Evolutionary conservation across 2,797 vertebrate genomes (phyloP).

Genomic region (Enteromius anoplus): DNA sequence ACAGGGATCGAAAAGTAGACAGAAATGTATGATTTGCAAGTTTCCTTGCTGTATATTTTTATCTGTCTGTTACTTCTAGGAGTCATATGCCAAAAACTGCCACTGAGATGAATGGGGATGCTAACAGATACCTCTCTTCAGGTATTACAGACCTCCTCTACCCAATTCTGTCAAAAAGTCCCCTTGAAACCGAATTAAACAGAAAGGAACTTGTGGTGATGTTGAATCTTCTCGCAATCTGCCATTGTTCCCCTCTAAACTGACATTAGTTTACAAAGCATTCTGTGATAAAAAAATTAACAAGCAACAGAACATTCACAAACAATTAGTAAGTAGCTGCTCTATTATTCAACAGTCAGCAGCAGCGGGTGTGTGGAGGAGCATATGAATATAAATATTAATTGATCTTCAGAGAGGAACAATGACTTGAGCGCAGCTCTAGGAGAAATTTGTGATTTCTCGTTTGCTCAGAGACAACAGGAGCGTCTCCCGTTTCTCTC

Average conservation of each 20-base stretch:
- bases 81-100: neutral
- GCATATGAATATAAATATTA: constrained; percentile 34
- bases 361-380: neutral
- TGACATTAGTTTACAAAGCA: constrained; percentile 5
- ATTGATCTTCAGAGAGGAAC: constrained; percentile 34
- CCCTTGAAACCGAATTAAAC: neutral
- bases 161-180: constrained; percentile 27
- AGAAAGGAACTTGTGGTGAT: neutral
- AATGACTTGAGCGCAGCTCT: neutral
- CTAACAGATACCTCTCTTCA: constrained; percentile 7
- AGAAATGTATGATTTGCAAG: neutral
- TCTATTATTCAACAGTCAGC: constrained; percentile 4
- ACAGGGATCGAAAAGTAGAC: neutral
- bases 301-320: constrained; percentile 6
- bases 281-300: constrained; percentile 37
- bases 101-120: constrained; percentile 23
- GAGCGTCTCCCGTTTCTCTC: constrained; percentile 2
- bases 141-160: neutral
- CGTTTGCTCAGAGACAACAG: constrained; percentile 3
- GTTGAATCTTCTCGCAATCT: neutral
- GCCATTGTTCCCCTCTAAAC: constrained; percentile 8
- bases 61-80: neutral
- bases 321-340: constrained; percentile 32
- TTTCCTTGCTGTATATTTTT: neutral
- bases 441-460: neutral